Evolutionary conservation across 2,797 vertebrate species (phyloP), one percentile per base, ranked within the genome.

Genomic region (Euphonia xanthogaster): DNA sequence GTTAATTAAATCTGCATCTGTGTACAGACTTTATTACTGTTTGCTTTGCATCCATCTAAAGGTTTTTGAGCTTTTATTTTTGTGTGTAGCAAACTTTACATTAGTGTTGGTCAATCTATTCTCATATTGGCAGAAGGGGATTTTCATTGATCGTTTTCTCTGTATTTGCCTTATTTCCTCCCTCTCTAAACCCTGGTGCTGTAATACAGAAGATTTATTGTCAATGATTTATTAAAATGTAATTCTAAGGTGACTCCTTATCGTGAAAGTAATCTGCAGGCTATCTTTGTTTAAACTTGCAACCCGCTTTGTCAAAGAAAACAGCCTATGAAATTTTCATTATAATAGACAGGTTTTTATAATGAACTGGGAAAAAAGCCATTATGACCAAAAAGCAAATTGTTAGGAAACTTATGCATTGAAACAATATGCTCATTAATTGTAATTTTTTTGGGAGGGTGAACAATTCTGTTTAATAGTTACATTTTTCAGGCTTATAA

Each of bases 141-240:
- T 98, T 97, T 98, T 97, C 97, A 98, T 98, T 97, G 98, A 98
- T 98, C 80, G 94, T 95, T 98, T 98, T 96, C 97, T 96, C 96
- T 97, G 90, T 97, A 97, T 98, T 98, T 98, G 97, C 93, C 95
- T 97, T 97, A 97, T 97, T 97, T 94, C 70, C 51, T 71, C 81
- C 84, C 76, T 92, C 95, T 95, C 96, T 91, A 96, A 97, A 97
- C 95, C 96, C 95, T 97, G 63, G 77, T 96, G 96, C 91, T 96
- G 97, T 97, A 98, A 98, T 97, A 96, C 95, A 90, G 96, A 98
- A 97, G 98, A 98, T 98, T 98, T 98, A 98, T 98, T 98, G 97
- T 97, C 97, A 97, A 97, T 98, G 97, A 98, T 98, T 98, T 98
- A 98, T 98, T 98, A 98, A 98, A 98, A 98, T 98, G 97, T 97